A percentile compares a stretch with the other conserved stretches of the same genome.
These are phyloP conservation scores for Acipenser oxyrinchus DNA, from an alignment of 2,797 vertebrate species.

Conservation along the genomic window DNA sequence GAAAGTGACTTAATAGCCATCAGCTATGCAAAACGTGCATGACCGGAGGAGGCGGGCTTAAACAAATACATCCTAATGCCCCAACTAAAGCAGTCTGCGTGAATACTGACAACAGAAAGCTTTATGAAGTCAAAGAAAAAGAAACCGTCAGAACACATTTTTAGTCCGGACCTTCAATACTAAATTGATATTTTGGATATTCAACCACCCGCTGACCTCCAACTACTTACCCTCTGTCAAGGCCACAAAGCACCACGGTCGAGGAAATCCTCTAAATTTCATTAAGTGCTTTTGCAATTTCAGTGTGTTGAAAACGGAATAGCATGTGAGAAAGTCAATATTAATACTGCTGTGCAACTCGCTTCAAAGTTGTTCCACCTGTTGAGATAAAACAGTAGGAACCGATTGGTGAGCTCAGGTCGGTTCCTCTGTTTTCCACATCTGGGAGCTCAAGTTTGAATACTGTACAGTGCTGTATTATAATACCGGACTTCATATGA, in stretches of 20 bases:
- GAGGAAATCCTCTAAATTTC: neutral
- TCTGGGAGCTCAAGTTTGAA: too few species aligned
- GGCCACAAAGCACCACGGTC: neutral
- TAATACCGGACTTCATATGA: too few species aligned
- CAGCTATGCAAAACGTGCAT: slow-evolving; percentile 24
- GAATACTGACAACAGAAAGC: neutral
- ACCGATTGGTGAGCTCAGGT: too few species aligned
- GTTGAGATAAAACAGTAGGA: neutral
- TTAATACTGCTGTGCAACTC: neutral
- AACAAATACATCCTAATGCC: slow-evolving; percentile 23
- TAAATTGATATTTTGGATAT: slow-evolving; percentile 8
- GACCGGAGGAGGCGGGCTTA: slow-evolving; percentile 20
- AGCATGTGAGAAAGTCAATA: neutral
- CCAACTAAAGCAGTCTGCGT: neutral
- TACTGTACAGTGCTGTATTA: too few species aligned
- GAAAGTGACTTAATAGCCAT: slow-evolving; percentile 32
- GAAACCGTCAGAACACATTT: slow-evolving; percentile 2
- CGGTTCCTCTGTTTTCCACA: too few species aligned
- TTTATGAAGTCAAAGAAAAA: too few species aligned
- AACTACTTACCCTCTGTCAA: neutral
- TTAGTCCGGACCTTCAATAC: neutral
- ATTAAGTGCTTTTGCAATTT: neutral
- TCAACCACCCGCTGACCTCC: slow-evolving; percentile 5
- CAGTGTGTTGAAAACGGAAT: neutral
- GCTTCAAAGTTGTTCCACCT: neutral